A percentile compares a stretch with the other conserved stretches of the same genome.
Conservation (phyloP, 2,888 invertebrate genomes). For the Drosophila infuscata region DNA sequence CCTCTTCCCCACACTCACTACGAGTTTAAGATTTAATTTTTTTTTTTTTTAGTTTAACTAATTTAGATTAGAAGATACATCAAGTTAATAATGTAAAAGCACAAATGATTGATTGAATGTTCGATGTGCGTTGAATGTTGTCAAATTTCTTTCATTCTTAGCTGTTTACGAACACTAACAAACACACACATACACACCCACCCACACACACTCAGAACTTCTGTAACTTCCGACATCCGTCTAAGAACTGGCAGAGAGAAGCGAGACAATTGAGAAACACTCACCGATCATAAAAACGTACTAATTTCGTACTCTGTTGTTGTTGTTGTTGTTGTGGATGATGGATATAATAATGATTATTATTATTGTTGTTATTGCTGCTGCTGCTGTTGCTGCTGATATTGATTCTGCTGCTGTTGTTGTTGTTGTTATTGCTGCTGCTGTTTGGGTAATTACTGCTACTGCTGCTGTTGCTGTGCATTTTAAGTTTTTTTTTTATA, state of each 20-base stretch:
- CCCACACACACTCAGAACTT: conserved; percentile 5
- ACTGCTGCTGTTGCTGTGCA: conserved; percentile 59
- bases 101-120: background rate
- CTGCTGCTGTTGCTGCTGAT: conserved; percentile 50
- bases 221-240: conserved; percentile 11
- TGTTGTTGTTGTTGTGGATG: conserved; percentile 34
- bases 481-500: conserved; percentile 42
- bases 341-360: conserved; percentile 28
- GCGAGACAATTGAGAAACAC: conserved; percentile 31
- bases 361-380: conserved; percentile 37
- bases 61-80: background rate
- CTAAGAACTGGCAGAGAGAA: background rate
- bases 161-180: background rate
- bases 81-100: background rate
- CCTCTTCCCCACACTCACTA: background rate
- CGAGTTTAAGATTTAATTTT: background rate
- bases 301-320: conserved; percentile 50
- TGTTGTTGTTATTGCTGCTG: conserved; percentile 49
- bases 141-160: background rate
- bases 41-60: too few relatives aligned
- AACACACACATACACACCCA: conserved; percentile 11
- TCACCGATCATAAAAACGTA: conserved; percentile 68
- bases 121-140: background rate
- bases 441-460: conserved; percentile 47
- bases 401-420: conserved; percentile 51